These are phyloP conservation scores for Ganaspis brasiliensis DNA, from an alignment of 2,888 invertebrate species.

Conservation along the genomic window DNA sequence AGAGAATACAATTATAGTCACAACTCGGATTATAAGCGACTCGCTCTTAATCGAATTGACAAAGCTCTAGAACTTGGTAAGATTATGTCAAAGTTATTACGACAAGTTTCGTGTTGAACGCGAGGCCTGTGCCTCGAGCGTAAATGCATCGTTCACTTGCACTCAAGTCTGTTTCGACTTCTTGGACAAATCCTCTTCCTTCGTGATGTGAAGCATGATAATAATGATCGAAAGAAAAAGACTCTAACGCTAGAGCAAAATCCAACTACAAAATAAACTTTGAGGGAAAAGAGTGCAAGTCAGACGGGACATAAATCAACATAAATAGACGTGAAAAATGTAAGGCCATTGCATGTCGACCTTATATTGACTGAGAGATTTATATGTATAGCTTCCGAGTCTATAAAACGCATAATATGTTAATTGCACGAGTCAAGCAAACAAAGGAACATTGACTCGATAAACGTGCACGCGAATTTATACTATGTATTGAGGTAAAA, in stretches of 20 bases:
- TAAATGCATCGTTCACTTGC: not conserved
- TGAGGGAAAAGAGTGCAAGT: constrained; percentile 15
- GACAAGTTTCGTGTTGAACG: constrained; percentile 10
- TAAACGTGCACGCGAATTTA: constrained; percentile 61
- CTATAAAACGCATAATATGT: constrained; percentile 55
- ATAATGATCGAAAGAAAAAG: not conserved
- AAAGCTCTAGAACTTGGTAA: constrained; percentile 39
- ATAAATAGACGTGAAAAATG: constrained; percentile 18
- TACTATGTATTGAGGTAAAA: constrained; percentile 47
- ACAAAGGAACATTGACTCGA: constrained; percentile 37
- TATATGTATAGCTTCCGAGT: constrained; percentile 9
- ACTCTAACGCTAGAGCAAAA: not conserved
- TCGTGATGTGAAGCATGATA: not conserved
- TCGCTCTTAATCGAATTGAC: constrained; percentile 35
- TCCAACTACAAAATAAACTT: not conserved
- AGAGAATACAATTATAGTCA: constrained; percentile 25
- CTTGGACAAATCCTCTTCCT: constrained; percentile 34
- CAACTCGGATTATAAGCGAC: constrained; percentile 26
- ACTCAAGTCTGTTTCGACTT: constrained; percentile 31
- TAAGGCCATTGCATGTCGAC: constrained; percentile 18
- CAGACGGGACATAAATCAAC: constrained; percentile 5
- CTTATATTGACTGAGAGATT: constrained; percentile 36
- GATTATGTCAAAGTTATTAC: constrained; percentile 24
- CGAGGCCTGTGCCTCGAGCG: not conserved
- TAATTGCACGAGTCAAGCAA: constrained; percentile 60